A percentile compares a stretch with the other conserved stretches of the same genome.
phyloP scores from a whole-genome alignment of 2,797 vertebrate species.

The Danio albolineatus region DNA sequence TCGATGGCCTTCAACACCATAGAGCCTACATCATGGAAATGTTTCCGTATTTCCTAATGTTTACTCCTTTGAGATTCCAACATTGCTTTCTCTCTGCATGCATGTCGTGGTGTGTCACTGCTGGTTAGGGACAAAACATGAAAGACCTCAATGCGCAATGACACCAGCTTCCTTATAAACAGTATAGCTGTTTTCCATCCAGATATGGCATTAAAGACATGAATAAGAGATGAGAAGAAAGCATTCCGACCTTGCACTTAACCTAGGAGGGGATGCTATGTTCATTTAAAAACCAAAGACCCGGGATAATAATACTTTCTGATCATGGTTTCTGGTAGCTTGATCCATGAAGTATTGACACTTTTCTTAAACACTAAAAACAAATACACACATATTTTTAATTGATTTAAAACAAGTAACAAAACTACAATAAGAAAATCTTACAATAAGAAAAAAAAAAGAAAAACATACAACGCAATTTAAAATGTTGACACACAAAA shows the following conservation, averaged over 20 bases:
- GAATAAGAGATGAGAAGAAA: constrained; percentile 68
- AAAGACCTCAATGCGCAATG: constrained; percentile 35
- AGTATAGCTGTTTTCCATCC: constrained; percentile 48
- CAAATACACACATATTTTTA: no score
- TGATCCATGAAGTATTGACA: no score
- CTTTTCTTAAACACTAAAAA: no score
- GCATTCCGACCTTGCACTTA: constrained; percentile 52
- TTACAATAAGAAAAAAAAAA: no score
- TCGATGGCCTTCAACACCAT: constrained; percentile 2
- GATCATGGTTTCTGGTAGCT: no score
- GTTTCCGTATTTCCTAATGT: constrained; percentile 36
- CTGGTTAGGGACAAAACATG: constrained; percentile 16
- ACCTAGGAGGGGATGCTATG: not conserved
- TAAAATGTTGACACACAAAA: no score
- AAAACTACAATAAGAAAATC: no score
- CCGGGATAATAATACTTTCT: no score
- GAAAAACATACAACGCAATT: no score
- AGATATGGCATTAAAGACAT: constrained; percentile 68
- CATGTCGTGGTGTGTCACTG: constrained; percentile 24
- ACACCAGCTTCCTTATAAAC: constrained; percentile 13
- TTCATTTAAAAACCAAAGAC: no score
- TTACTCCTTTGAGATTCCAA: constrained; percentile 35
- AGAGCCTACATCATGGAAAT: constrained; percentile 8
- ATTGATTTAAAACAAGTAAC: no score
- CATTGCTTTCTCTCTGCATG: not conserved